phyloP scores from a whole-genome alignment of 2,888 invertebrate genomes.

The Agelastica alni region DNA sequence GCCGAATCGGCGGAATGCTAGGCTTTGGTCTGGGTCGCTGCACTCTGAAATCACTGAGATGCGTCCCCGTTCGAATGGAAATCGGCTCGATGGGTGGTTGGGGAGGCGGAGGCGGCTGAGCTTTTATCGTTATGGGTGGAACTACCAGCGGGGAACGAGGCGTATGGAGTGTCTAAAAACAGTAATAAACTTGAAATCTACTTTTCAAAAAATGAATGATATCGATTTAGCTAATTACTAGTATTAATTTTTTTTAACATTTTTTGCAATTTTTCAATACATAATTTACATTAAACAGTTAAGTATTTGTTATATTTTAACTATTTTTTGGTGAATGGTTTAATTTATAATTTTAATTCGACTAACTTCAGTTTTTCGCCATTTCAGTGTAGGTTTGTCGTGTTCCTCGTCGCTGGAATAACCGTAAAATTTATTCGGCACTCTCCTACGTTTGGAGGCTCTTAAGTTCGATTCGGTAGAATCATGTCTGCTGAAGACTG shows the following conservation, averaged over 20 bases:
- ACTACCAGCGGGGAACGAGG: conserved; percentile 49
- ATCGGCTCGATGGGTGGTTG: conserved; percentile 47
- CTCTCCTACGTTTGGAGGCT: conserved; percentile 77
- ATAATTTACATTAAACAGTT: too few relatives aligned
- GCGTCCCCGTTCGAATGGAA: conserved; percentile 46
- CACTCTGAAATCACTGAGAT: conserved; percentile 50
- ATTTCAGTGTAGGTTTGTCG: conserved; percentile 66
- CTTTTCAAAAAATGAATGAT: too few relatives aligned
- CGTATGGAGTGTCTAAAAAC: conserved; percentile 28
- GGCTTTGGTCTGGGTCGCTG: conserved; percentile 42
- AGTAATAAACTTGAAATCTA: too few relatives aligned
- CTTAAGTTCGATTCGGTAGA: conserved; percentile 63
- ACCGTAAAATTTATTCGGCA: conserved; percentile 86
- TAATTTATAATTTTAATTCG: not conserved
- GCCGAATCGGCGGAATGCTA: conserved; percentile 41
- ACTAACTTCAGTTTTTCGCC: conserved; percentile 69
- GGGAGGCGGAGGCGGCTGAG: conserved; percentile 34
- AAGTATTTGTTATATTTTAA: too few relatives aligned
- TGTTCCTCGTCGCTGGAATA: conserved; percentile 85
- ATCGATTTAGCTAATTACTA: too few relatives aligned
- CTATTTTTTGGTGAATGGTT: too few relatives aligned
- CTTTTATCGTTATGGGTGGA: conserved; percentile 53
- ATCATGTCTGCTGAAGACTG: conserved; percentile 28
- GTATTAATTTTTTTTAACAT: too few relatives aligned
- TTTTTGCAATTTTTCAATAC: too few relatives aligned